Conservation (phyloP, 2,888 invertebrate species). For the Crocallis elinguaria region DNA sequence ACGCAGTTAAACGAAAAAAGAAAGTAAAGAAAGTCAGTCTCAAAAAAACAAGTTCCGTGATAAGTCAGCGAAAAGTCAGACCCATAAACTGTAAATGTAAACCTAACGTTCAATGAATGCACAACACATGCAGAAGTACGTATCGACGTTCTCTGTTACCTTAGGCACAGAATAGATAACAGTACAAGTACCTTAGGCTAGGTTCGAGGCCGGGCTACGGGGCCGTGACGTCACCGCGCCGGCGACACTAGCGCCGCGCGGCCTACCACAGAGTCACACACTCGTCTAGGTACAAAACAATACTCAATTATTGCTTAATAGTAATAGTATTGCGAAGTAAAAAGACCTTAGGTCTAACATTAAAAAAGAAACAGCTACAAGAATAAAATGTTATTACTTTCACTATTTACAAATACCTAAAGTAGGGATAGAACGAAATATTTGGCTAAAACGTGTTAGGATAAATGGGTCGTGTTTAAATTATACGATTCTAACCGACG, state of each 20-base stretch:
- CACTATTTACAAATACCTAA: constrained; percentile 78
- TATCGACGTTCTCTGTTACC: constrained; percentile 71
- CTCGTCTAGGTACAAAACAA: constrained; percentile 51
- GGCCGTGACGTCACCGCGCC: background rate
- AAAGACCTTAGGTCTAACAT: constrained; percentile 77
- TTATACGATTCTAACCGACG: constrained; percentile 58
- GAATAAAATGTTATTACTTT: constrained; percentile 68
- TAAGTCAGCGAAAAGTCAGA: constrained; percentile 72
- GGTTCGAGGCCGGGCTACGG: background rate
- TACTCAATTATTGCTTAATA: constrained; percentile 80
- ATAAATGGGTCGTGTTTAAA: constrained; percentile 69
- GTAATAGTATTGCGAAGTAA: constrained; percentile 80
- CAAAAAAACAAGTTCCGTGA: constrained; percentile 53
- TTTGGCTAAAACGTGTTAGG: constrained; percentile 83
- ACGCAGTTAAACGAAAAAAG: constrained; percentile 37
- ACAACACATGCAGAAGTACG: constrained; percentile 81
- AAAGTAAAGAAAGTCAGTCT: constrained; percentile 64
- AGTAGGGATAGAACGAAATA: constrained; percentile 75
- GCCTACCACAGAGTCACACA: constrained; percentile 2
- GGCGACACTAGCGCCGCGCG: background rate
- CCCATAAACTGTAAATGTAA: constrained; percentile 54
- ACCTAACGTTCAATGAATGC: constrained; percentile 77
- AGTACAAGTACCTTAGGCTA: no score
- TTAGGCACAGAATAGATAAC: no score
- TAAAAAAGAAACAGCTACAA: constrained; percentile 76